These are phyloP conservation scores for Stichodactyla helianthus DNA, from an alignment of 64 coral and sea anemone species.

Conservation along the genomic window DNA sequence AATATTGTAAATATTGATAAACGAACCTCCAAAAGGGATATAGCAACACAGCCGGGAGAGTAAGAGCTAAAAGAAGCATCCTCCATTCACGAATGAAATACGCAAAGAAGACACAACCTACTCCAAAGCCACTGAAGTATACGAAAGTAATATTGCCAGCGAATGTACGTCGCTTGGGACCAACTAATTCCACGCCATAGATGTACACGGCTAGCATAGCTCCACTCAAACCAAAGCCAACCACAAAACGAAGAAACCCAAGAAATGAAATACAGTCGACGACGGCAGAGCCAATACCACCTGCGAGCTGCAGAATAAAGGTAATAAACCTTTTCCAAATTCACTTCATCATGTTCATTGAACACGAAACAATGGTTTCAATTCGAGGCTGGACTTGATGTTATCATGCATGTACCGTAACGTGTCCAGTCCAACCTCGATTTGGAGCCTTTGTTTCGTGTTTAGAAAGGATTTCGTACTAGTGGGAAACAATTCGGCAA, in stretches of 20 bases:
- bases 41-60: slow-evolving; percentile 10
- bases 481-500: no score
- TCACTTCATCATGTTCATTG: neutral
- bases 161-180: slow-evolving; percentile 33
- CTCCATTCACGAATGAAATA: slow-evolving; percentile 52
- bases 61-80: neutral
- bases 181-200: slow-evolving; percentile 54
- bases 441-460: no score
- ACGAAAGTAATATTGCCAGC: slow-evolving; percentile 31
- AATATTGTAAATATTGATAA: neutral
- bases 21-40: slow-evolving; percentile 63
- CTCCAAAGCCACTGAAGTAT: slow-evolving; percentile 34
- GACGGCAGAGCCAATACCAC: slow-evolving; percentile 26
- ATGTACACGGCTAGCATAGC: slow-evolving; percentile 45
- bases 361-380: neutral
- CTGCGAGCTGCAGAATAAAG: slow-evolving; percentile 11
- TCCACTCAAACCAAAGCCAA: slow-evolving; percentile 32
- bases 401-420: no score
- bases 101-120: slow-evolving; percentile 20
- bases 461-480: no score
- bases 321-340: neutral
- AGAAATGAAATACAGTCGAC: slow-evolving; percentile 51
- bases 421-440: no score
- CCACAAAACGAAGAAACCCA: slow-evolving; percentile 38
- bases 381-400: no score